Evolutionary conservation across 2,797 vertebrate genomes (phyloP), one percentile per base, ranked within the genome.

Genomic region (Platyrinchus mystaceus): DNA sequence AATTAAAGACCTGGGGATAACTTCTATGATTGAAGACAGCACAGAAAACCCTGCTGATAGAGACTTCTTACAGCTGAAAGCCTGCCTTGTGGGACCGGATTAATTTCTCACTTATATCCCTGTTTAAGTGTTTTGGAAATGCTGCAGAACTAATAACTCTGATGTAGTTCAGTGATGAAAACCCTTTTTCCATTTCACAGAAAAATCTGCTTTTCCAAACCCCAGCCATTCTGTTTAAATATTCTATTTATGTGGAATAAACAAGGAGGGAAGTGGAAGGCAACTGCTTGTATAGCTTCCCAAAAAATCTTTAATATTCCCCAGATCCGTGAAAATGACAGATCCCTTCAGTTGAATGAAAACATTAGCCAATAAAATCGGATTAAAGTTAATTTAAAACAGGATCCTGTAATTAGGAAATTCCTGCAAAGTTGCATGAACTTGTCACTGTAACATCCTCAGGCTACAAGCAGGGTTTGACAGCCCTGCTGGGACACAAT

Each of bases 341-440:
- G 84, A 94, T 91, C 53, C 81, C 83, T 62, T 95, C 92, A 89
- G 56, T 87, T 3, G 12, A 96, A 96, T 95, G 84, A 93, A 96
- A 94, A 84, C 69, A 59, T 77, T 77, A 70, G 63, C 84, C 74
- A 78, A 74, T 84, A 95, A 92, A 96, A 94, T 90, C 0, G 20
- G 95, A 95, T 97, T 97, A 96, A 87, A 89, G 71, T 96, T 95
- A 89, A 91, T 95, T 96, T 96, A 90, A 97, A 96, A 78, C 92
- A 95, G 89, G 63, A 91, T 94, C 60, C 60, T 90, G 75, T 93
- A 97, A 96, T 97, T 95, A 94, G 49, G 87, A 97, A 96, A 95
- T 97, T 97, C 91, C 84, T 95, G 62, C 50, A 55, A 90, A 95
- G 80, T 95, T 97, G 76, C 82, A 52, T 91, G 88, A 93, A 94